These are phyloP conservation scores for Cherax destructor DNA, from an alignment of 1,140 invertebrate genomes.

Conservation along the genomic window DNA sequence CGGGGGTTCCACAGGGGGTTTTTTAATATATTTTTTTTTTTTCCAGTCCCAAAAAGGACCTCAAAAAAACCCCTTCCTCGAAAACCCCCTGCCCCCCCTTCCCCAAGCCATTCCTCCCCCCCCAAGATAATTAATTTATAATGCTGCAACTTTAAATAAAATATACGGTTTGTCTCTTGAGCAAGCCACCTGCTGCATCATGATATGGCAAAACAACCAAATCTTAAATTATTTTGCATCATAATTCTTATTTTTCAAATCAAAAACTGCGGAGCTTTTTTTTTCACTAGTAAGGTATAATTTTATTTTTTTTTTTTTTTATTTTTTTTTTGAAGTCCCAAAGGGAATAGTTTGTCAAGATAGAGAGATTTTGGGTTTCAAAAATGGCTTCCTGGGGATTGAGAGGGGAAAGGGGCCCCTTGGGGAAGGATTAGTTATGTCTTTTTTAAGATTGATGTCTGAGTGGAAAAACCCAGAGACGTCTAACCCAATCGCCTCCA, in stretches of 20 bases:
- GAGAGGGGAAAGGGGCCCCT: conserved; percentile 28
- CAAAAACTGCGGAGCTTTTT: conserved; percentile 58
- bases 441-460: not conserved
- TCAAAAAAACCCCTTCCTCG: conserved; percentile 27
- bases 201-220: conserved; percentile 64
- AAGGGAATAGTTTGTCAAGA: conserved; percentile 65
- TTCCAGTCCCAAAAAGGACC: conserved; percentile 53
- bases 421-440: not conserved
- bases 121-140: not conserved
- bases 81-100: conserved; percentile 28
- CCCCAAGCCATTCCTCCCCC: not conserved
- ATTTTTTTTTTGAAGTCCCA: conserved; percentile 43
- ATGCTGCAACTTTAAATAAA: conserved; percentile 17
- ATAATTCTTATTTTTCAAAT: conserved; percentile 68
- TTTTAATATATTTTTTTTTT: not conserved
- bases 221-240: conserved; percentile 64
- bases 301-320: conserved; percentile 31
- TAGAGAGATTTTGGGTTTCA: conserved; percentile 61
- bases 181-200: conserved; percentile 51
- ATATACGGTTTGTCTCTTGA: conserved; percentile 38
- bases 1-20: conserved; percentile 48
- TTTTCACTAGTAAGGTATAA: conserved; percentile 46
- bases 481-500: conserved; percentile 29
- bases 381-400: conserved; percentile 52
- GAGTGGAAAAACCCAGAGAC: not conserved